phyloP scores from a whole-genome alignment of 2,888 invertebrate genomes.

The Lacanobia wlatinum region DNA sequence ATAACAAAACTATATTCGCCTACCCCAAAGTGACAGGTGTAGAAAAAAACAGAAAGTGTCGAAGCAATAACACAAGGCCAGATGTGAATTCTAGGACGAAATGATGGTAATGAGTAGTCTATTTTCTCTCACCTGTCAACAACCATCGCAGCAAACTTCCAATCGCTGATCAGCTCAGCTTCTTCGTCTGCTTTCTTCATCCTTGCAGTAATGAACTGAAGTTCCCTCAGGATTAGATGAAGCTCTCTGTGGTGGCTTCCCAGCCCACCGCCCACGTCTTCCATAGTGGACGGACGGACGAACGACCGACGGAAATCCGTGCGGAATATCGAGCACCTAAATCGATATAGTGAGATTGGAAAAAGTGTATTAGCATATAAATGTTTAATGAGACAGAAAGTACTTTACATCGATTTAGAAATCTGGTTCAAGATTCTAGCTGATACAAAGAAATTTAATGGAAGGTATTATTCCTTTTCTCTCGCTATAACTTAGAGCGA shows the following conservation, averaged over 20 bases:
- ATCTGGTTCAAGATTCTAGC: not conserved
- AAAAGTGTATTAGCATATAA: slow-evolving; percentile 53
- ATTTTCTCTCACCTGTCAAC: slow-evolving; percentile 93
- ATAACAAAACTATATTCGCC: no score
- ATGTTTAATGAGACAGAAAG: slow-evolving; percentile 34
- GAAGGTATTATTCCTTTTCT: not conserved
- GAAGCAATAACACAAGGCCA: no score
- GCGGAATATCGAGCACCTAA: slow-evolving; percentile 89
- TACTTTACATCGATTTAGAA: slow-evolving; percentile 12
- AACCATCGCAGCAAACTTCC: slow-evolving; percentile 99
- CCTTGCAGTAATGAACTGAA: slow-evolving; percentile 98
- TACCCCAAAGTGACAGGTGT: no score
- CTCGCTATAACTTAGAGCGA: not conserved
- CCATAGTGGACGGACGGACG: slow-evolving; percentile 95
- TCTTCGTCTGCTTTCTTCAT: slow-evolving; percentile 99
- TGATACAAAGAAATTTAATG: not conserved
- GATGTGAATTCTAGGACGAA: no score
- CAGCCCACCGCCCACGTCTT: slow-evolving; percentile 92
- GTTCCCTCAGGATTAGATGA: slow-evolving; percentile 97
- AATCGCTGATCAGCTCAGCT: slow-evolving; percentile 97
- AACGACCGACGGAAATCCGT: slow-evolving; percentile 91
- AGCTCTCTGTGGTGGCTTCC: slow-evolving; percentile 95
- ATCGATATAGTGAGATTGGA: slow-evolving; percentile 58
- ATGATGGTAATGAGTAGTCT: not conserved
- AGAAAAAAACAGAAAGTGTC: no score